Evolutionary conservation across 2,113 vertebrate species (phyloP).

Genomic region (Syngnathus scovelli): DNA sequence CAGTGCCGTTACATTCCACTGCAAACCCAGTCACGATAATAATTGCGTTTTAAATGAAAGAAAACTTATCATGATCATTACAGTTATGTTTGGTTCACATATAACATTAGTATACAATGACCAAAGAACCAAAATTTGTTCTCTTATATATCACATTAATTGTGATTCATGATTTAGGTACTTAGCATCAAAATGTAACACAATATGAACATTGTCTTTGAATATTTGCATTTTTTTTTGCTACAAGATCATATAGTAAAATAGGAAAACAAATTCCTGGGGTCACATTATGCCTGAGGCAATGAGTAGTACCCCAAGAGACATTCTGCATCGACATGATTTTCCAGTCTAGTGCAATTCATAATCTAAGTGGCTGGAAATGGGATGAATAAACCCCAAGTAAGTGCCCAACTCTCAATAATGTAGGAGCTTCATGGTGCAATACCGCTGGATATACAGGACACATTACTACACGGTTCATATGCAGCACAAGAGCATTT

Average conservation of each 20-base stretch:
- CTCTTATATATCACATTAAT: not conserved
- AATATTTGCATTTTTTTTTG: slow-evolving; percentile 1
- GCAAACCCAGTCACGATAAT: no score
- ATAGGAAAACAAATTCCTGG: slow-evolving; percentile 37
- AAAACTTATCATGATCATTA: no score
- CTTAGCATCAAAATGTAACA: slow-evolving; percentile 8
- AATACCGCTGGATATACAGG: slow-evolving; percentile 24
- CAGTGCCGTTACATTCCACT: no score
- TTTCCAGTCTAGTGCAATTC: slow-evolving; percentile 46
- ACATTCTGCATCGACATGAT: slow-evolving; percentile 47
- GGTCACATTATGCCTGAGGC: slow-evolving; percentile 49
- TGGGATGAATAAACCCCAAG: slow-evolving; percentile 47
- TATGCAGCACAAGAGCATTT: slow-evolving; percentile 6
- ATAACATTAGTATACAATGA: not conserved
- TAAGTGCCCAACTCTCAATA: slow-evolving; percentile 44
- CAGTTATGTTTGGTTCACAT: no score
- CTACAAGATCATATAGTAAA: slow-evolving; percentile 17
- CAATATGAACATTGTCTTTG: not conserved
- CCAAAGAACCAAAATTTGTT: not conserved
- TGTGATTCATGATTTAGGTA: not conserved
- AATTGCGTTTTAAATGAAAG: no score
- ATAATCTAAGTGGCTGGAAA: slow-evolving; percentile 60
- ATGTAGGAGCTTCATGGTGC: slow-evolving; percentile 34
- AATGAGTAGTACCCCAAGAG: slow-evolving; percentile 41
- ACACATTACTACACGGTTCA: slow-evolving; percentile 14